These are phyloP conservation scores for Spea bombifrons DNA, from an alignment of 2,113 vertebrate genomes.

Conservation along the genomic window DNA sequence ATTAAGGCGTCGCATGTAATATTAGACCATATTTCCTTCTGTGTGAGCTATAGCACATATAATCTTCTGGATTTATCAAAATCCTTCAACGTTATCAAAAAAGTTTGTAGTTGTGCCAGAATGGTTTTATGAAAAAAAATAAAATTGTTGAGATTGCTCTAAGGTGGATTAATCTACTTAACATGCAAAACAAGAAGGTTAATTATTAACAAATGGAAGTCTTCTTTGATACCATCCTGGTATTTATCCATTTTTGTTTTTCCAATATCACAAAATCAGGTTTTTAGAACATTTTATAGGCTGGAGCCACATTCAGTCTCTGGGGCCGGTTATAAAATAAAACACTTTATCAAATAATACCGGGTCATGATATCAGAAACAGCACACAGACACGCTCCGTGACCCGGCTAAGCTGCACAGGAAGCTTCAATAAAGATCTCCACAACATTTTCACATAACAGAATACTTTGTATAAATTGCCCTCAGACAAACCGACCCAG, in stretches of 20 bases:
- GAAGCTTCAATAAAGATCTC: too few relatives aligned
- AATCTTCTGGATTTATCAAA: neutral
- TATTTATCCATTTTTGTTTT: neutral
- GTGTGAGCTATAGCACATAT: neutral
- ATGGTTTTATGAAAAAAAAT: constrained; percentile 9
- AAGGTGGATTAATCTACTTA: constrained; percentile 1
- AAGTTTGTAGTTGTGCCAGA: neutral
- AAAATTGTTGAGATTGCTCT: neutral
- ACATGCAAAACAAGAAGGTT: neutral
- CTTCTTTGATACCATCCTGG: neutral
- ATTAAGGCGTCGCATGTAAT: too few relatives aligned
- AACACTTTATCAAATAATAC: too few relatives aligned
- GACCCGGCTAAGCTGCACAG: too few relatives aligned
- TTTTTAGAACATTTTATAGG: constrained; percentile 4
- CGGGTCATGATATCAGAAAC: too few relatives aligned
- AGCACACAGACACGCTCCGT: too few relatives aligned
- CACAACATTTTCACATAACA: too few relatives aligned
- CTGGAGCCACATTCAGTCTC: neutral
- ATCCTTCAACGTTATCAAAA: neutral
- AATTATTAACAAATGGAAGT: constrained; percentile 1
- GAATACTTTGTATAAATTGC: too few relatives aligned
- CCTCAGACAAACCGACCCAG: too few relatives aligned
- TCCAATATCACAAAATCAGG: neutral
- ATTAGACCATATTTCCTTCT: too few relatives aligned
- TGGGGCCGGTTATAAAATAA: too few relatives aligned